A percentile compares a stretch with the other conserved stretches of the same genome.
phyloP scores from a whole-genome alignment of 2,888 invertebrate genomes.

The Phyllotreta cruciferae region DNA sequence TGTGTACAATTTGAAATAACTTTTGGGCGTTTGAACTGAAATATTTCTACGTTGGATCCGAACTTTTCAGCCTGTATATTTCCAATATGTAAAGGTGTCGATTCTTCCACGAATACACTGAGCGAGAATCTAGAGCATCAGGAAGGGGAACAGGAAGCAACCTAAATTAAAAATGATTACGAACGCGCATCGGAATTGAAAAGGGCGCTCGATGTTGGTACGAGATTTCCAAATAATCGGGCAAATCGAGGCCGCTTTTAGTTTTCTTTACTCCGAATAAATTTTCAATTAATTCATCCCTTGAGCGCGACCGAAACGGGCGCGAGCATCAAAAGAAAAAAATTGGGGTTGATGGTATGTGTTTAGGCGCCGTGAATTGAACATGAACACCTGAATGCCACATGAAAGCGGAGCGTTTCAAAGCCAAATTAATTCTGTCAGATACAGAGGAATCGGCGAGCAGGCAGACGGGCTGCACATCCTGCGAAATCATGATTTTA shows the following conservation, averaged over 20 bases:
- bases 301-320: slow-evolving; percentile 18
- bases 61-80: too few relatives aligned
- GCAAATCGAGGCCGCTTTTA: slow-evolving; percentile 11
- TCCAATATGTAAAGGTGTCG: too few relatives aligned
- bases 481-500: slow-evolving; percentile 51
- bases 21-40: too few relatives aligned
- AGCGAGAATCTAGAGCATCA: too few relatives aligned
- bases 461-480: slow-evolving; percentile 36
- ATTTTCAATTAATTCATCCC: slow-evolving; percentile 28
- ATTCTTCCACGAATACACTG: too few relatives aligned
- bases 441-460: slow-evolving; percentile 43
- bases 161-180: too few relatives aligned
- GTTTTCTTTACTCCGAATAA: slow-evolving; percentile 26
- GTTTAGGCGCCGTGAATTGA: slow-evolving; percentile 38
- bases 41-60: too few relatives aligned
- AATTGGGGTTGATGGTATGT: slow-evolving; percentile 27
- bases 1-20: too few relatives aligned
- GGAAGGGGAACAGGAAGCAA: too few relatives aligned
- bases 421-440: slow-evolving; percentile 55
- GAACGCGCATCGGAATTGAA: too few relatives aligned
- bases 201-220: too few relatives aligned
- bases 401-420: slow-evolving; percentile 48
- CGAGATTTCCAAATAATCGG: not conserved
- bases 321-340: slow-evolving; percentile 30
- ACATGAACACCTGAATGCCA: slow-evolving; percentile 46